Conservation (phyloP, 2,797 vertebrate species). For the Lateolabrax maculatus region DNA sequence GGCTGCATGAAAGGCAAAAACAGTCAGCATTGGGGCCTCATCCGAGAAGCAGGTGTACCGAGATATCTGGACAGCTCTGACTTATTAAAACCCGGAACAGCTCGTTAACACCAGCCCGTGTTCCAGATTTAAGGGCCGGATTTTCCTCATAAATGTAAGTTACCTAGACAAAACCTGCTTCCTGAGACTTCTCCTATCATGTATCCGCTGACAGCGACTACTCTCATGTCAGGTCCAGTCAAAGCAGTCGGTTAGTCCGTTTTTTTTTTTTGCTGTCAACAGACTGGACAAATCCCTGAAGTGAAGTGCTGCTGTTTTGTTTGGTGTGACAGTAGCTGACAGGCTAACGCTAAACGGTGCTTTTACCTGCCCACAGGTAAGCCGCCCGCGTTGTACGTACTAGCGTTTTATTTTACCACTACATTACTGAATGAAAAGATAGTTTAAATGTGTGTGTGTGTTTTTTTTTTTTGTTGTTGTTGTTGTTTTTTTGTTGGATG, state of each 20-base stretch:
- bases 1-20: conserved; percentile 57
- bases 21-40: background rate
- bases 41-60: background rate
- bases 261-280: conserved; percentile 13
- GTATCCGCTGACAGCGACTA: background rate
- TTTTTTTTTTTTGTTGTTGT: too few relatives aligned
- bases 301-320: conserved; percentile 14
- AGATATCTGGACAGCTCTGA: background rate
- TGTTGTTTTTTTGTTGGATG: too few relatives aligned
- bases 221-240: background rate
- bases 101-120: background rate
- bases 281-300: conserved; percentile 33
- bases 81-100: background rate
- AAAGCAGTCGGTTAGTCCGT: background rate
- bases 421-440: background rate
- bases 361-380: background rate
- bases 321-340: conserved; percentile 12
- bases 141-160: background rate
- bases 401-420: background rate
- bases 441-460: conserved; percentile 40
- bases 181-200: background rate
- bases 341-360: background rate
- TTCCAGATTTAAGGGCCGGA: background rate
- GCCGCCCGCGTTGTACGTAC: background rate
- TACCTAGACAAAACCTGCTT: background rate